Evolutionary conservation across 37 sponge, comb jelly and placozoan species (phyloP).

Genomic region (Diacarnus erythraeanus): DNA sequence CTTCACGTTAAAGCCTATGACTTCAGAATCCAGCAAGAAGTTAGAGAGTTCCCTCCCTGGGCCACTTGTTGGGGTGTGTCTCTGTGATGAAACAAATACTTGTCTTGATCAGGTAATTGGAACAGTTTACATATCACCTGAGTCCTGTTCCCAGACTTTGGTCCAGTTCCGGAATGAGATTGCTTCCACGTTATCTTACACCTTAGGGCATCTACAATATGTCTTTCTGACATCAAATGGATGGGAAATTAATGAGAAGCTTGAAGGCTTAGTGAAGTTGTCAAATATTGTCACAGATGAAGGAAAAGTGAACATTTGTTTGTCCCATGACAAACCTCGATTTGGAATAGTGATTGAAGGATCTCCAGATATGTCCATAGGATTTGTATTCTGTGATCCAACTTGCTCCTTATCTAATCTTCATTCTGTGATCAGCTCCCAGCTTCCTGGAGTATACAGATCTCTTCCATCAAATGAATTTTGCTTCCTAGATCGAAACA

Average conservation of each 20-base stretch:
- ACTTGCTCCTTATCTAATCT: constrained; percentile 20
- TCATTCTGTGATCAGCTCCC: constrained; percentile 20
- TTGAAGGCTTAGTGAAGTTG: constrained; percentile 28
- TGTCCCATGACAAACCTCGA: constrained; percentile 2
- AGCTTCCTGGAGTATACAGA: constrained; percentile 41
- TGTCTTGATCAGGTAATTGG: constrained; percentile 3
- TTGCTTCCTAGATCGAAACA: constrained; percentile 67
- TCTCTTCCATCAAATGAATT: neutral
- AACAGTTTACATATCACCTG: constrained; percentile 11
- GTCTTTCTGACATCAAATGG: constrained; percentile 53
- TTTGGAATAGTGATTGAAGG: constrained; percentile 39
- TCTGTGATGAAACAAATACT: constrained; percentile 20
- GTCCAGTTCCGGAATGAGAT: constrained; percentile 5
- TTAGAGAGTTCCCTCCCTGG: neutral
- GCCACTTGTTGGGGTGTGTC: constrained; percentile 27
- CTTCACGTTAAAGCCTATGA: no score
- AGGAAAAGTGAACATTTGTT: constrained; percentile 22
- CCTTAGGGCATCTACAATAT: neutral
- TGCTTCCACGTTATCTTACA: neutral
- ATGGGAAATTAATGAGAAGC: constrained; percentile 33
- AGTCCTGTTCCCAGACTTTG: neutral
- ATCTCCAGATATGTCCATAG: constrained; percentile 34
- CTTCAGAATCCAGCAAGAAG: neutral
- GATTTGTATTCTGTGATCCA: constrained; percentile 54
- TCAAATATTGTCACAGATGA: constrained; percentile 18